Evolutionary conservation across 2,888 invertebrate species (phyloP).

Genomic region (Megalurothrips usitatus): DNA sequence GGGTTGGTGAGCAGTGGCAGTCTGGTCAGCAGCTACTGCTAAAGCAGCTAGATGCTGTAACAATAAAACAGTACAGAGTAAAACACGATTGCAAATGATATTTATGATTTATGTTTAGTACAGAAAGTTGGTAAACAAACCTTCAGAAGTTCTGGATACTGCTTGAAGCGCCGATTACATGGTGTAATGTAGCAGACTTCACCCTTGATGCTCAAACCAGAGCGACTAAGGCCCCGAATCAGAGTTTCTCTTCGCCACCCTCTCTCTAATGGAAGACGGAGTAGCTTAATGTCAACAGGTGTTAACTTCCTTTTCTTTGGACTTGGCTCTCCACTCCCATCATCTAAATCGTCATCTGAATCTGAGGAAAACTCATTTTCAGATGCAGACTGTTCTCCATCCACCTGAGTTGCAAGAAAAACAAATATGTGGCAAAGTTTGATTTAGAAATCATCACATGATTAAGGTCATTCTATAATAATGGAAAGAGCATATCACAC

Average conservation of each 20-base stretch:
- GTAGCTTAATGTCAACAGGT: slow-evolving; percentile 52
- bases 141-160: slow-evolving; percentile 56
- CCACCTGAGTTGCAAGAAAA: background rate
- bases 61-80: slow-evolving; percentile 36
- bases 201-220: slow-evolving; percentile 76
- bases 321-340: background rate
- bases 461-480: background rate
- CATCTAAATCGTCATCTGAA: slow-evolving; percentile 3
- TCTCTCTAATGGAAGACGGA: slow-evolving; percentile 61
- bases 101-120: background rate
- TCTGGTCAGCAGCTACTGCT: slow-evolving; percentile 49
- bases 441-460: background rate
- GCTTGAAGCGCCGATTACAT: slow-evolving; percentile 58
- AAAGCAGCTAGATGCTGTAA: slow-evolving; percentile 71
- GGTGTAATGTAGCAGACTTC: slow-evolving; percentile 84
- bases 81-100: slow-evolving; percentile 28
- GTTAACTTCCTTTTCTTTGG: slow-evolving; percentile 36
- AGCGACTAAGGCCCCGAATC: slow-evolving; percentile 79
- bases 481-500: background rate
- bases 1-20: background rate
- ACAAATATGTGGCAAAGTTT: background rate
- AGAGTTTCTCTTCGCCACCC: slow-evolving; percentile 94
- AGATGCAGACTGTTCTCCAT: background rate
- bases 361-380: background rate
- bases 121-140: slow-evolving; percentile 42